These are phyloP conservation scores for Anguilla rostrata DNA, from an alignment of 2,113 vertebrate species.

Conservation along the genomic window DNA sequence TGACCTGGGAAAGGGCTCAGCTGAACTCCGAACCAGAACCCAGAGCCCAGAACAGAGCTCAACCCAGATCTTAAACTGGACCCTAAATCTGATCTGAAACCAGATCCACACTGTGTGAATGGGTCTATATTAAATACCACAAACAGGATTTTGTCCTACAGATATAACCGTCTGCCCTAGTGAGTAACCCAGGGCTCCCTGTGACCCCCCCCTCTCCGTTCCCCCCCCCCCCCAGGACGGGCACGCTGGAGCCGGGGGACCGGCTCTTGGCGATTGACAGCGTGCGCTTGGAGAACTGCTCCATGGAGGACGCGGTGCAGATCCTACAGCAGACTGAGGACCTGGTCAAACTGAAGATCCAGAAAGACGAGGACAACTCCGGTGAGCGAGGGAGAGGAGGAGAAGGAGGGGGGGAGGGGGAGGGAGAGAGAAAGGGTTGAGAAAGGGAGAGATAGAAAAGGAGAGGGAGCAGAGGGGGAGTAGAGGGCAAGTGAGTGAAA, in stretches of 20 bases:
- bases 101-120: no score
- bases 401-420: not conserved
- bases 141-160: no score
- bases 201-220: not conserved
- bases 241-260: slow-evolving; percentile 94
- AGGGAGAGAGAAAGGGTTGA: not conserved
- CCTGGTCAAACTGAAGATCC: slow-evolving; percentile 93
- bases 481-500: not conserved
- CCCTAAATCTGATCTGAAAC: no score
- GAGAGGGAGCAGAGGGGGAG: no score
- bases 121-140: no score
- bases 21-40: no score
- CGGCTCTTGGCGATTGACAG: slow-evolving; percentile 93
- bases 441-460: no score
- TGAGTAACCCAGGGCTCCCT: no score
- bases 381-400: slow-evolving; percentile 60
- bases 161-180: not conserved
- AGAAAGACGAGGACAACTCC: slow-evolving; percentile 97
- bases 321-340: slow-evolving; percentile 92
- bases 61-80: no score
- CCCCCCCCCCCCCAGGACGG: slow-evolving; percentile 73
- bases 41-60: no score
- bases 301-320: slow-evolving; percentile 93
- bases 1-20: no score
- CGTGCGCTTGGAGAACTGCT: slow-evolving; percentile 88